phyloP scores from a whole-genome alignment of 2,888 invertebrate species.

The Hetaerina titia region DNA sequence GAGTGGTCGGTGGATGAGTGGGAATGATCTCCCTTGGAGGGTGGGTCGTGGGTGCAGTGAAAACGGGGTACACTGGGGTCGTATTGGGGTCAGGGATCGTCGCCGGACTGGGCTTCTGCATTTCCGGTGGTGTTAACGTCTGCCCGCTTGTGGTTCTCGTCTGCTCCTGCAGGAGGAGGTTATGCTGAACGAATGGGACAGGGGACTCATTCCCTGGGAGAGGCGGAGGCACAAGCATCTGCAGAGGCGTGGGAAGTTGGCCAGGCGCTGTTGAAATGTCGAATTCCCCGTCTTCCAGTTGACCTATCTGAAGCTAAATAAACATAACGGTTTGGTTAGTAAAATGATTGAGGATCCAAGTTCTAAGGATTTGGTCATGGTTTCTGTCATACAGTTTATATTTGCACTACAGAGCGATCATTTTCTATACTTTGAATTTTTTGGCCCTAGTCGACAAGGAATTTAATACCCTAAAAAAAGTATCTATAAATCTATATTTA shows the following conservation, averaged over 20 bases:
- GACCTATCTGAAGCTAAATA: conserved; percentile 72
- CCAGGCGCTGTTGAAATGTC: conserved; percentile 58
- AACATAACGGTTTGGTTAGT: conserved; percentile 74
- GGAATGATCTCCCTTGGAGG: conserved; percentile 73
- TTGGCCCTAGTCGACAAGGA: no score
- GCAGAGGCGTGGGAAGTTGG: conserved; percentile 64
- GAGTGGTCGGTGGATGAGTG: conserved; percentile 70
- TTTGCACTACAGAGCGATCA: no score
- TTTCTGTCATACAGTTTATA: no score
- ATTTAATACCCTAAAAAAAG: no score
- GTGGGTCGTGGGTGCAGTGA: conserved; percentile 77
- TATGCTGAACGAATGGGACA: conserved; percentile 19
- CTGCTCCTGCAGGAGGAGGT: conserved; percentile 32
- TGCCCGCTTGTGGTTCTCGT: conserved; percentile 71
- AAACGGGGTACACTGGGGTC: conserved; percentile 76
- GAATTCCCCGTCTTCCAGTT: conserved; percentile 13
- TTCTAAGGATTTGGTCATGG: no score
- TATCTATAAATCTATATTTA: no score
- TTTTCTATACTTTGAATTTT: no score
- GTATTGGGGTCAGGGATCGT: conserved; percentile 70
- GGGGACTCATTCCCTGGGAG: conserved; percentile 38
- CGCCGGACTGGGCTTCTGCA: conserved; percentile 75
- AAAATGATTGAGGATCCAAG: neutral
- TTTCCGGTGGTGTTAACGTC: conserved; percentile 78
- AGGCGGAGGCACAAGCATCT: conserved; percentile 61